Conservation (phyloP, 2,888 invertebrate genomes). For the Drosophila setosimentum region DNA sequence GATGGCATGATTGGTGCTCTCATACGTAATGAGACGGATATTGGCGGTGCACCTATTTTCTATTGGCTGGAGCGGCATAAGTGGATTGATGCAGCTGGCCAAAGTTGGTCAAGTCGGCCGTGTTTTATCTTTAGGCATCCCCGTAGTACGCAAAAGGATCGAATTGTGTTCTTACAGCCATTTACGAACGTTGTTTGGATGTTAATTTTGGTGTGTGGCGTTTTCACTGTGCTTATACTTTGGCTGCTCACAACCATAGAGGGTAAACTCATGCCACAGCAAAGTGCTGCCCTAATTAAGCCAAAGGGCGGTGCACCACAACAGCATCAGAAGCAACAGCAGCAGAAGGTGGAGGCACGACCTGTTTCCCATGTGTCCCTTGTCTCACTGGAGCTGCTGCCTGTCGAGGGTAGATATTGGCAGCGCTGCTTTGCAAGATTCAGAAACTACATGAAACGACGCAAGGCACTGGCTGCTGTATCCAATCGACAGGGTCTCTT, state of each 20-base stretch:
- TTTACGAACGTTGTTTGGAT: constrained; percentile 87
- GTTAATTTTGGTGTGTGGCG: constrained; percentile 84
- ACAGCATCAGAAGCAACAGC: constrained; percentile 10
- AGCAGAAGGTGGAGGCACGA: background rate
- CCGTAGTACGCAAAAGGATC: constrained; percentile 87
- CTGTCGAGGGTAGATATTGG: constrained; percentile 33
- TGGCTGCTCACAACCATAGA: constrained; percentile 75
- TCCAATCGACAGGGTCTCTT: constrained; percentile 72
- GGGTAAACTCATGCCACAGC: constrained; percentile 59
- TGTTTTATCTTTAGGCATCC: constrained; percentile 90
- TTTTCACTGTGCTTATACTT: constrained; percentile 78
- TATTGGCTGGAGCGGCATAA: constrained; percentile 88
- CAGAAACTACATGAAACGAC: constrained; percentile 43
- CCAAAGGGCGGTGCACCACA: constrained; percentile 63
- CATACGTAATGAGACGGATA: constrained; percentile 87
- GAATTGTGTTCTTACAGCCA: constrained; percentile 88
- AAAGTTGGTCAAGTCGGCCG: constrained; percentile 85
- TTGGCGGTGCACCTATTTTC: constrained; percentile 89
- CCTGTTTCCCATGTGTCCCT: constrained; percentile 9
- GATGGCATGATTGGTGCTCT: constrained; percentile 89
- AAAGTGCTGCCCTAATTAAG: constrained; percentile 63
- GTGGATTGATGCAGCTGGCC: constrained; percentile 85
- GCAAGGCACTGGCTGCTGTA: constrained; percentile 33
- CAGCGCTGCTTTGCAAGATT: constrained; percentile 52
- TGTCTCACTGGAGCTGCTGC: constrained; percentile 27